These are phyloP conservation scores for Semaprochilodus insignis DNA, from an alignment of 2,797 vertebrate genomes.

Conservation along the genomic window DNA sequence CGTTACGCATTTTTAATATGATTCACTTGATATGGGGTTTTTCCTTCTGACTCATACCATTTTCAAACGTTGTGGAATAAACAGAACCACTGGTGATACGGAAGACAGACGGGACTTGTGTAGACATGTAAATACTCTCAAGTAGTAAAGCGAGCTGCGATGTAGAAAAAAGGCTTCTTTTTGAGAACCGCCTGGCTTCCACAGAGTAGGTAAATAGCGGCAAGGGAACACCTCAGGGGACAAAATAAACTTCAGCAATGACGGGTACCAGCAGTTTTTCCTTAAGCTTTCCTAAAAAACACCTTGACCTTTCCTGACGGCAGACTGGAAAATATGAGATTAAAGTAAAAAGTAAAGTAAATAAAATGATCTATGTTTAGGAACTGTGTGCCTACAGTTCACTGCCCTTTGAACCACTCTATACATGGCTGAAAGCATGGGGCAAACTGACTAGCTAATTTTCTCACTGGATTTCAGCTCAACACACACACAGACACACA, in stretches of 20 bases:
- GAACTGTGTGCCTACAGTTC: background rate
- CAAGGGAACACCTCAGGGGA: constrained; percentile 46
- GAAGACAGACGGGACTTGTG: constrained; percentile 48
- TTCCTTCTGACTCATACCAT: constrained; percentile 12
- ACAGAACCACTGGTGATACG: constrained; percentile 22
- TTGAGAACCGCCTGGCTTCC: constrained; percentile 38
- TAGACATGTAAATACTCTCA: constrained; percentile 53
- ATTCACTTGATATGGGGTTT: constrained; percentile 1
- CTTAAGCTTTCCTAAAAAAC: background rate
- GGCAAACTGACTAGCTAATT: background rate
- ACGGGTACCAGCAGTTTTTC: background rate
- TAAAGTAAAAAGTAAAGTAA: background rate
- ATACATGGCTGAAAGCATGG: background rate
- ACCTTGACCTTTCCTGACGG: background rate
- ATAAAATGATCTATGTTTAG: background rate
- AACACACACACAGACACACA: constrained; percentile 6
- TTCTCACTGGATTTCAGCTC: background rate
- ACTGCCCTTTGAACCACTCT: background rate
- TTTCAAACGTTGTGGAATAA: constrained; percentile 43
- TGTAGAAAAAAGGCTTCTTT: constrained; percentile 28
- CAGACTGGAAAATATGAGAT: constrained; percentile 5
- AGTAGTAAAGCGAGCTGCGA: constrained; percentile 34
- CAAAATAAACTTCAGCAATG: constrained; percentile 22
- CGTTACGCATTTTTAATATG: background rate
- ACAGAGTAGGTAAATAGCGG: constrained; percentile 41